These are phyloP conservation scores for Minunthozetes semirufus DNA, from an alignment of 2,888 invertebrate genomes.

Conservation along the genomic window DNA sequence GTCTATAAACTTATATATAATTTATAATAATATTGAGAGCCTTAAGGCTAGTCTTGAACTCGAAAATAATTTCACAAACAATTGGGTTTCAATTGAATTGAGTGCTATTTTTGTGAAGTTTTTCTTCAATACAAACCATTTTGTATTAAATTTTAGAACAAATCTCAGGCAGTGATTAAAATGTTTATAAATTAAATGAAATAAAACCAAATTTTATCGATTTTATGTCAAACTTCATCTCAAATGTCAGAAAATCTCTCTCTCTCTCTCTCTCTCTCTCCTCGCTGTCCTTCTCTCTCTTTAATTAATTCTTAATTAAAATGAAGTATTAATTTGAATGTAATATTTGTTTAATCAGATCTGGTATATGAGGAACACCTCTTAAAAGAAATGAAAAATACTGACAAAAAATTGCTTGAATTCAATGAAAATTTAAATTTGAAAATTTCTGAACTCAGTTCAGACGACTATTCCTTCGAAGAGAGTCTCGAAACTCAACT, in stretches of 20 bases:
- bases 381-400: slow-evolving; percentile 18
- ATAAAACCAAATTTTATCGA: too few species aligned
- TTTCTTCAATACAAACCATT: neutral
- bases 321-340: neutral
- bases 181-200: too few species aligned
- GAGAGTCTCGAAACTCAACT: neutral
- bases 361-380: slow-evolving; percentile 30
- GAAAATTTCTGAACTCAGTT: slow-evolving; percentile 27
- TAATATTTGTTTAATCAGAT: slow-evolving; percentile 24
- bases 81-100: neutral
- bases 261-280: neutral
- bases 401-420: slow-evolving; percentile 32
- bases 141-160: neutral
- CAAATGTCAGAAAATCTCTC: neutral
- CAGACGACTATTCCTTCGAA: neutral
- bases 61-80: slow-evolving; percentile 13
- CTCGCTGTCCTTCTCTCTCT: neutral
- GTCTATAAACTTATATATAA: too few species aligned
- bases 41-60: neutral
- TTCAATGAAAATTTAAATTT: slow-evolving; percentile 25
- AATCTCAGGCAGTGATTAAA: neutral
- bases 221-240: too few species aligned
- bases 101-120: slow-evolving; percentile 1
- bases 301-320: too few species aligned
- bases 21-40: neutral